phyloP scores from a whole-genome alignment of 2,888 invertebrate species.

The Yponomeuta plumbellus region DNA sequence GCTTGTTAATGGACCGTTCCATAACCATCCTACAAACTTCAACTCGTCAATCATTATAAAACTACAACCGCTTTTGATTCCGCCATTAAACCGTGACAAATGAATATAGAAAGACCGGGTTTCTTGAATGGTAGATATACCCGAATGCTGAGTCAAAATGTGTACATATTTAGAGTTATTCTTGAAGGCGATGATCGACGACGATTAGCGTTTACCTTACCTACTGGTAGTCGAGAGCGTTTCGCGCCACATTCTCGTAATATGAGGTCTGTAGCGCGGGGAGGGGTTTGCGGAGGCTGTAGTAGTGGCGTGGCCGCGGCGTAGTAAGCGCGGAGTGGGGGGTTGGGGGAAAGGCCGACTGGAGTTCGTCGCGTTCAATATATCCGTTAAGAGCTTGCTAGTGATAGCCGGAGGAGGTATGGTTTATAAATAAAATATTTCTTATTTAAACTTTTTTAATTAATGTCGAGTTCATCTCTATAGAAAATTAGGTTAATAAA shows the following conservation, averaged over 20 bases:
- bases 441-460: too few relatives aligned
- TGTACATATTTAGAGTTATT: not conserved
- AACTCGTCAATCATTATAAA: not conserved
- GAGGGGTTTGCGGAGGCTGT: constrained; percentile 52
- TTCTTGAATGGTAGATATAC: constrained; percentile 10
- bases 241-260: constrained; percentile 29
- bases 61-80: constrained; percentile 29
- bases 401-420: constrained; percentile 20
- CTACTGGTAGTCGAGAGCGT: not conserved
- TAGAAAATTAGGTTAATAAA: not conserved
- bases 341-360: constrained; percentile 19
- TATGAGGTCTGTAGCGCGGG: constrained; percentile 36
- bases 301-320: constrained; percentile 36
- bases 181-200: constrained; percentile 9
- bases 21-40: not conserved
- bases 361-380: constrained; percentile 47
- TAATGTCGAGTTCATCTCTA: too few relatives aligned
- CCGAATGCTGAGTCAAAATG: constrained; percentile 10
- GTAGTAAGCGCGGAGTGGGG: constrained; percentile 49
- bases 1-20: not conserved
- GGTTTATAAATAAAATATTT: too few relatives aligned
- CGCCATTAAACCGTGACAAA: constrained; percentile 38
- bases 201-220: not conserved
- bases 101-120: constrained; percentile 18
- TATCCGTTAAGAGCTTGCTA: constrained; percentile 28